phyloP scores from a whole-genome alignment of 2,113 vertebrate species.

The Notarius quadriscutis region DNA sequence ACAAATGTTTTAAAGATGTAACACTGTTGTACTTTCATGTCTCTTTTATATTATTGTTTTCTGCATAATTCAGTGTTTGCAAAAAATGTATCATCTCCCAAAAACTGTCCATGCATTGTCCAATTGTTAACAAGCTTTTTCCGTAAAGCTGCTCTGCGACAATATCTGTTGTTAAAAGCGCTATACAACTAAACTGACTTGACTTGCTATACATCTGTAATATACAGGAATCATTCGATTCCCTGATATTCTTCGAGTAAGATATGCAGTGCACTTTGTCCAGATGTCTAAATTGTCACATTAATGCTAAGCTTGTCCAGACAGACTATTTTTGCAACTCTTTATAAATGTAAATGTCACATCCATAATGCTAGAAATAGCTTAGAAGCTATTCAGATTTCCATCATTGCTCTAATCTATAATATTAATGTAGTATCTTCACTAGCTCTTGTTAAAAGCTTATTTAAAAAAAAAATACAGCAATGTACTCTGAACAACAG shows the following conservation, averaged over 20 bases:
- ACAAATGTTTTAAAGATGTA: not conserved
- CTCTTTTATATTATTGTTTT: not conserved
- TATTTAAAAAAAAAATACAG: not conserved
- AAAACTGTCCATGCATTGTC: not conserved
- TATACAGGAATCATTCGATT: not conserved
- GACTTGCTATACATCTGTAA: not conserved
- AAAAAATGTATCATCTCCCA: not conserved
- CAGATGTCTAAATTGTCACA: not conserved
- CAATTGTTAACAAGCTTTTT: not conserved
- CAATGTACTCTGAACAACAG: not conserved
- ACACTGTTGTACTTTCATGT: not conserved
- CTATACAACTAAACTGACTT: too few relatives aligned
- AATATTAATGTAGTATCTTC: not conserved
- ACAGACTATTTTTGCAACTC: not conserved
- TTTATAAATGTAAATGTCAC: not conserved
- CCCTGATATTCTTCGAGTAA: not conserved
- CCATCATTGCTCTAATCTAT: not conserved
- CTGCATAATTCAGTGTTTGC: not conserved
- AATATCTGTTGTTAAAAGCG: too few relatives aligned
- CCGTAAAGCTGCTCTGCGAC: too few relatives aligned
- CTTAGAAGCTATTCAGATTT: not conserved
- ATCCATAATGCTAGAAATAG: not conserved
- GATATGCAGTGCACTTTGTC: not conserved
- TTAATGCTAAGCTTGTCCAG: not conserved
- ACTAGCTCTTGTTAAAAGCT: not conserved